Evolutionary conservation across 92 coral and sea anemone species (phyloP).

Genomic region (Phenganax subtilis): DNA sequence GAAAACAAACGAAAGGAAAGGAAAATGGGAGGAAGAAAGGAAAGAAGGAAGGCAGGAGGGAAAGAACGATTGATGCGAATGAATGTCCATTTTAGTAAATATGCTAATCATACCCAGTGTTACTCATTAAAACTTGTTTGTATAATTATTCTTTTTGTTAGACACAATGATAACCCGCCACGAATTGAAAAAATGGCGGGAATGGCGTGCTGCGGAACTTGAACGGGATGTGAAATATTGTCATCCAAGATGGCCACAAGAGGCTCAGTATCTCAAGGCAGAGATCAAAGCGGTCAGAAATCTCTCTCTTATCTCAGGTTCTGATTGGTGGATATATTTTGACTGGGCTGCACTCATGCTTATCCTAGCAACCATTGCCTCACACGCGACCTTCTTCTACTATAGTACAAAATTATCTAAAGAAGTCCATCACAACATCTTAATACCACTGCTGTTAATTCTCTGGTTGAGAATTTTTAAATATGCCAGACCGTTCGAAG

Average conservation of each 20-base stretch:
- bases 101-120: too few relatives aligned
- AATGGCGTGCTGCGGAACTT: slow-evolving; percentile 36
- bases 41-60: too few relatives aligned
- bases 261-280: slow-evolving; percentile 25
- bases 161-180: slow-evolving; percentile 50
- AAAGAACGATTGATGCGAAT: too few relatives aligned
- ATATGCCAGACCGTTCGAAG: slow-evolving; percentile 61
- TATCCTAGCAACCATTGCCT: slow-evolving; percentile 31
- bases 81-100: too few relatives aligned
- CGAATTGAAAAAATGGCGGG: slow-evolving; percentile 34
- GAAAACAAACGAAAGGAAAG: too few relatives aligned
- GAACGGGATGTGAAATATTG: slow-evolving; percentile 34
- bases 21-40: too few relatives aligned
- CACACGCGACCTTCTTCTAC: slow-evolving; percentile 31
- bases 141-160: slow-evolving; percentile 6
- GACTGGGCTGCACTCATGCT: slow-evolving; percentile 42
- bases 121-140: neutral
- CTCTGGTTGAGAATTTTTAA: slow-evolving; percentile 64
- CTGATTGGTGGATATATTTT: slow-evolving; percentile 40
- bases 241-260: slow-evolving; percentile 45
- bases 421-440: slow-evolving; percentile 27
- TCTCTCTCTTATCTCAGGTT: slow-evolving; percentile 27
- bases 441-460: slow-evolving; percentile 36
- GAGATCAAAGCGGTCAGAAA: slow-evolving; percentile 38
- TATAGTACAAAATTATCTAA: slow-evolving; percentile 11